Evolutionary conservation across 2,888 invertebrate genomes (phyloP).

Genomic region (Pimpla rufipes): DNA sequence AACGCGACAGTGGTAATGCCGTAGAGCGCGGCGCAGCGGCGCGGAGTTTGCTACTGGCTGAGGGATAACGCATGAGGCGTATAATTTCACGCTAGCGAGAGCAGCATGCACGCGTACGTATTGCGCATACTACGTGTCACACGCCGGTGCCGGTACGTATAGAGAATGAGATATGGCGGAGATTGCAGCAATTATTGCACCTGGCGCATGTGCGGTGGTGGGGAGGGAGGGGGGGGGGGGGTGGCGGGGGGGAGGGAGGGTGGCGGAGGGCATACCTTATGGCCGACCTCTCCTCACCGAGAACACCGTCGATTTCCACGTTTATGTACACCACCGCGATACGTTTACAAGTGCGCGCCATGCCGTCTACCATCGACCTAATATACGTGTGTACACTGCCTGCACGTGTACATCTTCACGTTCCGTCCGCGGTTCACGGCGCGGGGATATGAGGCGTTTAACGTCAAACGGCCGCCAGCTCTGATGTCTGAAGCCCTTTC

Average conservation of each 20-base stretch:
- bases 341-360: conserved; percentile 37
- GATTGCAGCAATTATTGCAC: conserved; percentile 72
- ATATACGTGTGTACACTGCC: conserved; percentile 13
- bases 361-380: conserved; percentile 29
- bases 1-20: conserved; percentile 31
- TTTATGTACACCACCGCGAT: conserved; percentile 53
- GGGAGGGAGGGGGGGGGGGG: neutral
- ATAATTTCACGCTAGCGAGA: conserved; percentile 79
- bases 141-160: conserved; percentile 66
- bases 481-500: too few species aligned
- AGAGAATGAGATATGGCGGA: conserved; percentile 75
- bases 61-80: conserved; percentile 72
- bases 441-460: neutral
- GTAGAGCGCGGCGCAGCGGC: neutral
- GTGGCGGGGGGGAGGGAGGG: conserved; percentile 28
- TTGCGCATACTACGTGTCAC: conserved; percentile 75
- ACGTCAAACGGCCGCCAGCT: neutral
- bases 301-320: conserved; percentile 64
- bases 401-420: conserved; percentile 4
- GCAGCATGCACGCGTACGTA: conserved; percentile 76
- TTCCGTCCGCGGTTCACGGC: neutral
- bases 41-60: conserved; percentile 45
- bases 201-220: conserved; percentile 67
- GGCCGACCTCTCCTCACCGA: conserved; percentile 51
- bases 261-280: conserved; percentile 59